Conservation (phyloP, 1,140 invertebrate species). For the Tetranychus urticae region DNA sequence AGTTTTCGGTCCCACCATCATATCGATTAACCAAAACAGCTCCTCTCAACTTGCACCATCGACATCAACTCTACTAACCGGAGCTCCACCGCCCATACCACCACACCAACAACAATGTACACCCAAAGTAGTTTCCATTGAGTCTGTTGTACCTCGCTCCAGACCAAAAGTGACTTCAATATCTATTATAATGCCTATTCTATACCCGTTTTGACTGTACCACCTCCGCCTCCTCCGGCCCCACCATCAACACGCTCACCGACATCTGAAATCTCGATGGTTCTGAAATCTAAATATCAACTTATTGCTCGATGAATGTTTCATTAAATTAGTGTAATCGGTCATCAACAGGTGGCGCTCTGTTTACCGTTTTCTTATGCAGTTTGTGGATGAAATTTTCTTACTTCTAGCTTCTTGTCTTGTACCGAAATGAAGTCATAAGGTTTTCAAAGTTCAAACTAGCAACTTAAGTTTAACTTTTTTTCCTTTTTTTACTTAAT, state of each 20-base stretch:
- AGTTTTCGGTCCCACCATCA: background rate
- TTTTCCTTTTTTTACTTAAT: too few relatives aligned
- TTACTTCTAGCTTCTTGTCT: too few relatives aligned
- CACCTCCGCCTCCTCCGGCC: background rate
- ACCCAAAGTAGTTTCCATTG: background rate
- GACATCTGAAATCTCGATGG: background rate
- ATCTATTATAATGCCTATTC: background rate
- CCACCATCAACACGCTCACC: background rate
- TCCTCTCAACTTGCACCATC: background rate
- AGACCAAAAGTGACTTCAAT: slow-evolving; percentile 35
- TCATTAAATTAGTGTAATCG: too few relatives aligned
- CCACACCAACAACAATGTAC: background rate
- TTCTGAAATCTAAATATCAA: too few relatives aligned
- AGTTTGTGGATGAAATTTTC: too few relatives aligned
- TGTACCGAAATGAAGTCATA: too few relatives aligned
- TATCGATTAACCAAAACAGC: background rate
- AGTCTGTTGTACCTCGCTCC: slow-evolving; percentile 46
- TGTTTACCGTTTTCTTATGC: too few relatives aligned
- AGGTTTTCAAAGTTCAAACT: too few relatives aligned
- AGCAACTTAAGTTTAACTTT: too few relatives aligned
- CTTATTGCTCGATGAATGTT: too few relatives aligned
- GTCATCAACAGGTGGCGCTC: too few relatives aligned
- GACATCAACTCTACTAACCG: background rate
- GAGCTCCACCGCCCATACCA: background rate
- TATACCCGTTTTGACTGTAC: slow-evolving; percentile 8